phyloP scores from a whole-genome alignment of 2,113 vertebrate genomes.

The Equus quagga region DNA sequence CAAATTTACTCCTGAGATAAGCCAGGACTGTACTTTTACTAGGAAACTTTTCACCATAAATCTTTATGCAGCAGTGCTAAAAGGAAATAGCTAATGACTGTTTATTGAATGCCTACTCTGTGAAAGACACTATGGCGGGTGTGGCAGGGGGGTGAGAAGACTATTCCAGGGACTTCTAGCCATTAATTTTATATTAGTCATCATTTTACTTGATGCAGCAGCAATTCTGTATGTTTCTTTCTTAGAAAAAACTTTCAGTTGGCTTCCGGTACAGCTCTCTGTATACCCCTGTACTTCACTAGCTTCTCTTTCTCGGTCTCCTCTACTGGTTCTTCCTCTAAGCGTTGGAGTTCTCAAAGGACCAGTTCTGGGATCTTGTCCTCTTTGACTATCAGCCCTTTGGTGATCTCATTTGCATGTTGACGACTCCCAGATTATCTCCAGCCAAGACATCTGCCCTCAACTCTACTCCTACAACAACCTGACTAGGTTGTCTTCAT shows the following conservation, averaged over 20 bases:
- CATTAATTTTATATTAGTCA: not conserved
- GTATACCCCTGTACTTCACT: not conserved
- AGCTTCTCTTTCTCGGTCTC: not conserved
- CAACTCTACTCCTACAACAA: rapidly evolving
- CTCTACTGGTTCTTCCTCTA: not conserved
- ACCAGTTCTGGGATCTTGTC: not conserved
- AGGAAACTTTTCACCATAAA: constrained; percentile 43
- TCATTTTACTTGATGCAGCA: not conserved
- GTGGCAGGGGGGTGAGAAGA: not conserved
- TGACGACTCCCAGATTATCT: not conserved
- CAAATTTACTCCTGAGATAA: constrained; percentile 55
- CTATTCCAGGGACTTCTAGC: too few species aligned
- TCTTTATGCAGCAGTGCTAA: not conserved
- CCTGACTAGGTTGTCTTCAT: too few species aligned
- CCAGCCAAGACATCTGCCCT: not conserved
- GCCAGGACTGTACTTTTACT: not conserved
- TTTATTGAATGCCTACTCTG: not conserved
- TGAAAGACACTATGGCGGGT: not conserved
- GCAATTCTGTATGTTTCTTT: not conserved
- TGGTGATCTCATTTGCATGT: not conserved
- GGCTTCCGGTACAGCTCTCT: not conserved
- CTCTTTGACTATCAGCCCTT: rapidly evolving
- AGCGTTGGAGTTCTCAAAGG: not conserved
- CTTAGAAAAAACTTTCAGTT: not conserved
- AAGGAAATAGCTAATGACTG: not conserved